Base-by-base conservation (phyloP, 2,797 vertebrate genomes). In the Eulemur rubriventer region DNA sequence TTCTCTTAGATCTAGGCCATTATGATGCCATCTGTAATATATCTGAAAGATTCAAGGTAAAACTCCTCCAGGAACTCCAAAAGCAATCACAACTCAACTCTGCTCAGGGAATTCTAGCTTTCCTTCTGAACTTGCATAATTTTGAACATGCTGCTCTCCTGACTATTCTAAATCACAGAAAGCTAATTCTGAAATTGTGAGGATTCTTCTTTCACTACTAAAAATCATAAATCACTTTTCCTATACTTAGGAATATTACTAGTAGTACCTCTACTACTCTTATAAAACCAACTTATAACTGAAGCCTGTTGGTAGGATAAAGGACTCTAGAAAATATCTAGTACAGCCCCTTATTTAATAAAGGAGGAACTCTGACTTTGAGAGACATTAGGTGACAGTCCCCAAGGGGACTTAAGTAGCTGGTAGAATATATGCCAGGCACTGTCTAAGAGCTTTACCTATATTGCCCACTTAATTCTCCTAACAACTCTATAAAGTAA, bases 1-100 rank as follows among this genome's bases (percentile, higher is more conserved):
- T 59, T 89, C 61, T 65, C 35, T 92, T 88, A 96, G 38, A 86
- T 69, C 83, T 85, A 73, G 85, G 90, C 30, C 82, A 89, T 76
- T n/a, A 38, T 1, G 9, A 95, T 35, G 6, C 73, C 90, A 65
- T 91, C 89, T 88, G 69, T 88, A 79, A 94, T 30, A 55, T 7
- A 84, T 18, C 17, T 43, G 16, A 91, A 93, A 94, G 65, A 65
- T n/a, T 30, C 69, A 46, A 79, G 41, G 73, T 94, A 87, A 95
- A 93, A 57, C 81, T 82, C 63, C 48, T 88, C 67, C 12, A 67
- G 73, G 76, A 89, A 70, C 30, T 70, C 41, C 84, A 84, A 95
- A 92, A 90, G 82, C 76, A 90, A 78, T 78, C 91, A 82, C 30
- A 78, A 94, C 13, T 95, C 33, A 30, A 61, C 38, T 30, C 70